Evolutionary conservation across 2,888 invertebrate genomes (phyloP), one percentile per base, ranked within the genome.

Genomic region (Ferrisia virgata): DNA sequence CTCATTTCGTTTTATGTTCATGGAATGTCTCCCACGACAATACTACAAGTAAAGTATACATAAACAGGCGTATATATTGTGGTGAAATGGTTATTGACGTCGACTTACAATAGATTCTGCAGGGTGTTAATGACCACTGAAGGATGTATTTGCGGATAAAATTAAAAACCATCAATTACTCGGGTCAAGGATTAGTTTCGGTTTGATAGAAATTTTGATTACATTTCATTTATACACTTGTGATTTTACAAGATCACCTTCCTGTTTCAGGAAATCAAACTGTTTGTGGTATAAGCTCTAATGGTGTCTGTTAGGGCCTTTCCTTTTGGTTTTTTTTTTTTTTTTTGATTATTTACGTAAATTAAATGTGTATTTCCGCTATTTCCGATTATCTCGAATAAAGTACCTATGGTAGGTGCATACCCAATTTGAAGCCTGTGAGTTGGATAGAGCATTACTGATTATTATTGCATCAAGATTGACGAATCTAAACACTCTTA

Each of bases 101-200:
- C 3, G 13, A 4, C 4, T 9, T 28, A 72, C 33, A 33, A 72
- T 72, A n/a, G 18, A n/a, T 47, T 33, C n/a, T 8, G 15, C 9
- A 36, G 72, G 72, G 72, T 31, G 72, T 33, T 72, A 72, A 72
- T 31, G 33, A 33, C 33, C 33, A 36, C 2, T n/a, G 72, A 72
- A 72, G 72, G 72, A 72, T 72, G n/a, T 22, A n/a, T 33, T 25
- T 9, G 72, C 2, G 1, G 8, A 22, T 33, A n/a, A 25, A 72
- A 72, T 72, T 72, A 72, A 33, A 33, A 33, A 33, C 33, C 72
- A 28, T 36, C 28, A 72, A 72, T 72, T 13, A 72, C 72, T 31
- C 72, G 33, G 72, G 72, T 72, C 72, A 72, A 72, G 72, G 72
- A 33, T 72, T 72, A 72, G 58, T 64, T 64, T 72, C 31, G 72